Base-by-base conservation (phyloP, 2,888 invertebrate genomes). In the Mantis religiosa region DNA sequence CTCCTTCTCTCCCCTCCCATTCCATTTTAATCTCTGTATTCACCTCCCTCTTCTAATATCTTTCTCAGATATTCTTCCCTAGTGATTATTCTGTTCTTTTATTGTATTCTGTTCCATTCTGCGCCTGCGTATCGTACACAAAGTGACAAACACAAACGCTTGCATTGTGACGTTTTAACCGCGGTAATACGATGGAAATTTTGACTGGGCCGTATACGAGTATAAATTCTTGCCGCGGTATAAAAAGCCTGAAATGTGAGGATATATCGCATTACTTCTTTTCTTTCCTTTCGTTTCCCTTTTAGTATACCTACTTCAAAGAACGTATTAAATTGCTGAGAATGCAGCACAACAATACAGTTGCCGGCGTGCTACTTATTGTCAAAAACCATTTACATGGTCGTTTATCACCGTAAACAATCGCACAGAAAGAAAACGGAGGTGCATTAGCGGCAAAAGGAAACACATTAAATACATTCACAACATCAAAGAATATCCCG, bases 371-470 rank as follows among this genome's bases (percentile, higher is more conserved):
- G 81, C 87, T 34, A 82, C 87, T 87, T 82, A 87, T 87, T 87
- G 87, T 87, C 87, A 87, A 81, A 82, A 87, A 82, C 87, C 82
- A 87, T 87, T 87, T 87, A 87, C 87, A 82, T 87, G 87, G 87
- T 87, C 87, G 82, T 87, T 82, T 87, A 87, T 87, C 87, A 87
- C 87, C n/a, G 87, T 87, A 87, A 87, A 87, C 82, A 87, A 87
- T 87, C 87, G 87, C 87, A 87, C 20, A n/a, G 15, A 82, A 82
- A 28, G 30, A n/a, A 81, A 30, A 20, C 41, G 34, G 12, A 81
- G 87, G 54, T 71, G 54, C 54, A 71, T 71, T 71, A 71, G 54
- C 54, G 54, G 54, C 6, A 30, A 30, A 87, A 28, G 71, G 4
- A 28, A 28, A n/a, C 27, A 82, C 28, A 85, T n/a, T 25, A 30